Conservation (phyloP, 64 coral and sea anemone species). For the Platygyra sinensis region DNA sequence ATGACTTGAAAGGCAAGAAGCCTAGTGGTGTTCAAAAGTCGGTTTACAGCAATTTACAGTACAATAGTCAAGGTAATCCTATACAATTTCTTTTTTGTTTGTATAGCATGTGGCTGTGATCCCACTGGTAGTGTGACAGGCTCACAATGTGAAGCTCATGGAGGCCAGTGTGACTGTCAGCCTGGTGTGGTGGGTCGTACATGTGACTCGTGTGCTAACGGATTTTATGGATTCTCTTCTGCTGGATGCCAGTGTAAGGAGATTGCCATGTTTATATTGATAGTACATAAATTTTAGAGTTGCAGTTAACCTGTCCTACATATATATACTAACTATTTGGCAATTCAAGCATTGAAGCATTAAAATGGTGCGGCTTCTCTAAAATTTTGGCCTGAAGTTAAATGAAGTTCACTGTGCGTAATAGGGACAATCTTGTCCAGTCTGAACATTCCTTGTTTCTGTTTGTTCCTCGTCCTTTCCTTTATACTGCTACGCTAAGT, state of each 20-base stretch:
- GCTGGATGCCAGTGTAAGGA: slow-evolving; percentile 80
- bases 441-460: background rate
- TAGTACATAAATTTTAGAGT: too few relatives aligned
- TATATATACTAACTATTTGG: too few relatives aligned
- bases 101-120: slow-evolving; percentile 69
- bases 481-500: too few relatives aligned
- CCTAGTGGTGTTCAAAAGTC: too few relatives aligned
- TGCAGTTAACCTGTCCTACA: too few relatives aligned
- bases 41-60: too few relatives aligned
- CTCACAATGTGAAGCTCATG: slow-evolving; percentile 61
- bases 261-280: background rate
- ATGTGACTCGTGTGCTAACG: slow-evolving; percentile 65
- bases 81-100: background rate
- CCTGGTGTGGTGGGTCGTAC: slow-evolving; percentile 71
- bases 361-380: too few relatives aligned
- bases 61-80: background rate
- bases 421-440: background rate
- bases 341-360: too few relatives aligned
- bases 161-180: slow-evolving; percentile 78
- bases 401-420: too few relatives aligned
- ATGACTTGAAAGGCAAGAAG: too few relatives aligned
- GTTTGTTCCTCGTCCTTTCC: background rate
- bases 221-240: slow-evolving; percentile 57
- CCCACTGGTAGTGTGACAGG: slow-evolving; percentile 30
- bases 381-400: too few relatives aligned